phyloP scores from a whole-genome alignment of 2,113 vertebrate genomes.

The Paratilapia polleni region DNA sequence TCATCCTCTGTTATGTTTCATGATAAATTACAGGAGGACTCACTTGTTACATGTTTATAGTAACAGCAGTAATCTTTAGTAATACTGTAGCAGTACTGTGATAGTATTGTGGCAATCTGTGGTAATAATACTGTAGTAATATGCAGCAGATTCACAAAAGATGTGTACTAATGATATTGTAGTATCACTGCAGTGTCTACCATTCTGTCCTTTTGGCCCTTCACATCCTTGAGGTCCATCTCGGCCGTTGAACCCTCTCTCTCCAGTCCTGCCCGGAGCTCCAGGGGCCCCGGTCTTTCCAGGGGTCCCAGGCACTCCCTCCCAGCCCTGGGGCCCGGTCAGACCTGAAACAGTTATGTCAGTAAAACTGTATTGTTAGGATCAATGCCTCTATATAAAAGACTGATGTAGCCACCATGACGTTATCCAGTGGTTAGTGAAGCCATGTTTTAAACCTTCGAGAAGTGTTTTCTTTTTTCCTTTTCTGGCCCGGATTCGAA shows the following conservation, averaged over 20 bases:
- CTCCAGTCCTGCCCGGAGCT: slow-evolving; percentile 60
- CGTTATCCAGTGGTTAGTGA: too few species aligned
- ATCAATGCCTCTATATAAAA: neutral
- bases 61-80: neutral
- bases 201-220: slow-evolving; percentile 76
- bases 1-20: neutral
- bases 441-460: too few species aligned
- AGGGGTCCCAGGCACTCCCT: slow-evolving; percentile 52
- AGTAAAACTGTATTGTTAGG: neutral
- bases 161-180: neutral
- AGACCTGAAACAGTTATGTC: slow-evolving; percentile 56
- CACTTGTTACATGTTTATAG: neutral
- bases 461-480: too few species aligned
- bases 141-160: neutral
- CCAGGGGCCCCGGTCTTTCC: slow-evolving; percentile 66
- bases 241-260: slow-evolving; percentile 59
- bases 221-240: slow-evolving; percentile 65
- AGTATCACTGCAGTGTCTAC: slow-evolving; percentile 41
- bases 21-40: neutral
- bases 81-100: neutral
- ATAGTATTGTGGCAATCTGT: neutral
- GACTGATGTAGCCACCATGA: too few species aligned
- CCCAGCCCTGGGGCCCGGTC: slow-evolving; percentile 58
- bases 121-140: neutral
- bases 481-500: too few species aligned